phyloP scores from a whole-genome alignment of 2,888 invertebrate genomes.

The Clepsis dumicolana region DNA sequence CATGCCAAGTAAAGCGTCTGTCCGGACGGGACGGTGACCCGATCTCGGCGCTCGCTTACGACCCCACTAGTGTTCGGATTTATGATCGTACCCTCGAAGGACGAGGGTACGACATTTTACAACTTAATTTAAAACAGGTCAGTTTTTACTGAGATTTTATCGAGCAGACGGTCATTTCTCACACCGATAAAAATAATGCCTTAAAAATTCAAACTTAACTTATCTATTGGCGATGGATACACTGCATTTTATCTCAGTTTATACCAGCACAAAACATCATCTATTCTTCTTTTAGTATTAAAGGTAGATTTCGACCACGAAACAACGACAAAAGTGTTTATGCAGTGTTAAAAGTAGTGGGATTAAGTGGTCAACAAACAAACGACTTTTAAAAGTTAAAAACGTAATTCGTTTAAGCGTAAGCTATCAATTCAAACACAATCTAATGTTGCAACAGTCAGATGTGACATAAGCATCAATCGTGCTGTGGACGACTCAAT shows the following conservation, averaged over 20 bases:
- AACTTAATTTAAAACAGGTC: constrained; percentile 77
- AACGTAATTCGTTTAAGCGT: constrained; percentile 15
- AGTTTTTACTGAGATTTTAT: constrained; percentile 59
- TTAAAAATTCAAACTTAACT: constrained; percentile 23
- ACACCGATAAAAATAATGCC: constrained; percentile 46
- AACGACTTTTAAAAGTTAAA: constrained; percentile 4
- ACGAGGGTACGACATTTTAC: constrained; percentile 75
- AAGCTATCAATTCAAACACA: constrained; percentile 25
- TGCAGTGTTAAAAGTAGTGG: neutral
- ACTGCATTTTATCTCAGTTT: neutral
- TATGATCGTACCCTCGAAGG: constrained; percentile 72
- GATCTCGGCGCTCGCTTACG: constrained; percentile 69
- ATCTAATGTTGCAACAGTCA: constrained; percentile 51
- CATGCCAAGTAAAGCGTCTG: constrained; percentile 70
- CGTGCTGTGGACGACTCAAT: constrained; percentile 69
- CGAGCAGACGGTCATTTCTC: constrained; percentile 49
- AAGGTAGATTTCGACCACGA: neutral
- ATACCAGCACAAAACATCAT: neutral
- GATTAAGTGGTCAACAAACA: neutral
- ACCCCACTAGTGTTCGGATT: constrained; percentile 74
- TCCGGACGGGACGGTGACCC: constrained; percentile 63
- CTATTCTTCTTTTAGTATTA: neutral
- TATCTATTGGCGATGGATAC: constrained; percentile 23
- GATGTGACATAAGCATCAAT: constrained; percentile 67
- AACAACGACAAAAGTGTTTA: neutral